Conservation (phyloP, 2,888 invertebrate species). For the Arctia plantaginis region DNA sequence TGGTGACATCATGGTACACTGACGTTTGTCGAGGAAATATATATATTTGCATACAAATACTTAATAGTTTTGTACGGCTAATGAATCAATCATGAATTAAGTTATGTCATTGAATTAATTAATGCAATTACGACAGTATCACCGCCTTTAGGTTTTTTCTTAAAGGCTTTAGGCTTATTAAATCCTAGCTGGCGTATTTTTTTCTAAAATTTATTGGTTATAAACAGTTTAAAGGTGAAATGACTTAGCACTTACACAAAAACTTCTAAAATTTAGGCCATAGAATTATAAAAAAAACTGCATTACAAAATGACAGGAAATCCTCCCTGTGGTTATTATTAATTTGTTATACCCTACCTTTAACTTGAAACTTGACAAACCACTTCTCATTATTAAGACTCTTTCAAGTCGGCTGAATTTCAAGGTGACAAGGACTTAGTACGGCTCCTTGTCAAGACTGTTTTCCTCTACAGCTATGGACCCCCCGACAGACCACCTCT, state of each 20-base stretch:
- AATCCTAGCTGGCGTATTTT: background rate
- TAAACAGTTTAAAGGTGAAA: background rate
- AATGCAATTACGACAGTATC: background rate
- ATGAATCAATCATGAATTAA: conserved; percentile 23
- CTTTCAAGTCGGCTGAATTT: too few species aligned
- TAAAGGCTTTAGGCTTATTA: background rate
- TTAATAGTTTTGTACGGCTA: conserved; percentile 22
- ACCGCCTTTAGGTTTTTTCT: background rate
- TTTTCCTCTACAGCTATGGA: too few species aligned
- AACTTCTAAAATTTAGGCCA: background rate
- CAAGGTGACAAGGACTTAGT: too few species aligned
- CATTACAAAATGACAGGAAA: background rate
- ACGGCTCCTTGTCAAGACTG: too few species aligned
- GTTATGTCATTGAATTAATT: conserved; percentile 29
- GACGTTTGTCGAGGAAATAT: conserved; percentile 45
- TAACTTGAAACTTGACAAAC: background rate
- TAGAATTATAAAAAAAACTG: background rate
- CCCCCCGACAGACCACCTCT: too few species aligned
- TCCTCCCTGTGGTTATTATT: background rate
- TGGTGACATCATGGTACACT: conserved; percentile 64
- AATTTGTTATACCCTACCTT: background rate
- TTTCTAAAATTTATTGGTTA: background rate
- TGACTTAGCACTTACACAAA: background rate
- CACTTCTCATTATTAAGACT: too few species aligned
- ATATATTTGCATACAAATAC: conserved; percentile 37